These are phyloP conservation scores for Drosophila paracracens DNA, from an alignment of 2,888 invertebrate species.

Conservation along the genomic window DNA sequence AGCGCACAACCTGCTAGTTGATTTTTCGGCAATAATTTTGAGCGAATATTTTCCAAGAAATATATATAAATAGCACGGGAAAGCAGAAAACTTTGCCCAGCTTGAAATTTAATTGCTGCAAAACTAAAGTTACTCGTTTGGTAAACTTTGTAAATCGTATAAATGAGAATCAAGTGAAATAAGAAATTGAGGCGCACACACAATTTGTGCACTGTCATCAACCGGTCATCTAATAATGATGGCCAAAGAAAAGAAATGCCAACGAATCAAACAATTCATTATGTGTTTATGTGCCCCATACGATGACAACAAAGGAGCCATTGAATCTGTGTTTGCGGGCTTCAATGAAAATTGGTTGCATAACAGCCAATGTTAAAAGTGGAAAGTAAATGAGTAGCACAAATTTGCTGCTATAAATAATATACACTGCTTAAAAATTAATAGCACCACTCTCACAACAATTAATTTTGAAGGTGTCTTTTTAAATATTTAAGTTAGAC, in stretches of 20 bases:
- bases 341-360: conserved; percentile 57
- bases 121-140: conserved; percentile 36
- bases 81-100: conserved; percentile 43
- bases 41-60: conserved; percentile 39
- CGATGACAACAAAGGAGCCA: conserved; percentile 31
- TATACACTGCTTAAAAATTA: conserved; percentile 8
- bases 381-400: conserved; percentile 67
- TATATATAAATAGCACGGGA: conserved; percentile 27
- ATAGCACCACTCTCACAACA: not conserved
- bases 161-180: conserved; percentile 38
- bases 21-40: conserved; percentile 14
- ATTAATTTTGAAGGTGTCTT: not conserved
- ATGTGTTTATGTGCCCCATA: conserved; percentile 24
- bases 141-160: conserved; percentile 26
- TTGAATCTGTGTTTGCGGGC: conserved; percentile 16
- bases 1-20: conserved; percentile 1
- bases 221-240: conserved; percentile 42
- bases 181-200: conserved; percentile 15
- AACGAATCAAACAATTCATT: conserved; percentile 64
- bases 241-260: conserved; percentile 42
- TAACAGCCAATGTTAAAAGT: conserved; percentile 64
- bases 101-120: conserved; percentile 57
- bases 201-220: conserved; percentile 50
- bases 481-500: not conserved
- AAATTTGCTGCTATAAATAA: conserved; percentile 61